Conservation (phyloP, 2,888 invertebrate species). For the Lacanobia wlatinum region DNA sequence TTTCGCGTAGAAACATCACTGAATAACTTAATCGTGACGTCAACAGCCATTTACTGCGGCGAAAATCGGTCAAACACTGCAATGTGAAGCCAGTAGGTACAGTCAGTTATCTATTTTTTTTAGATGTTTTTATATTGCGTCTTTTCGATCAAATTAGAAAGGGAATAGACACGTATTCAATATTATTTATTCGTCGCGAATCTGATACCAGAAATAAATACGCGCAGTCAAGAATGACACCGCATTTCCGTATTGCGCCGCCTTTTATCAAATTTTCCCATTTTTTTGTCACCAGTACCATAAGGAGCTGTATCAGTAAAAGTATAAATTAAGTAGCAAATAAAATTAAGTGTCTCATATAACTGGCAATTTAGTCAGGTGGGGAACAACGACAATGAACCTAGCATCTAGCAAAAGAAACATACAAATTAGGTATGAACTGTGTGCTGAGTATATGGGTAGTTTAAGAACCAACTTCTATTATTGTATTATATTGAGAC, state of each 20-base stretch:
- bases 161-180: neutral
- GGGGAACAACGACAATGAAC: slow-evolving; percentile 9
- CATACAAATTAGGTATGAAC: slow-evolving; percentile 22
- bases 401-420: slow-evolving; percentile 12
- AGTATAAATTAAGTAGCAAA: slow-evolving; percentile 25
- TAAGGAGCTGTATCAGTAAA: neutral
- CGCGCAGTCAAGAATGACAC: neutral
- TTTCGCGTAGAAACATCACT: slow-evolving; percentile 1
- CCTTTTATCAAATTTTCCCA: neutral
- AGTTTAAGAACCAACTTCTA: slow-evolving; percentile 22
- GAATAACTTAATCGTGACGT: slow-evolving; percentile 45
- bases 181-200: neutral
- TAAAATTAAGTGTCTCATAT: slow-evolving; percentile 30
- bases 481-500: slow-evolving; percentile 26
- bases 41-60: slow-evolving; percentile 4
- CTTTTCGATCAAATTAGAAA: slow-evolving; percentile 5
- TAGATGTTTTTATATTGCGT: neutral
- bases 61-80: slow-evolving; percentile 17
- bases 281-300: slow-evolving; percentile 14
- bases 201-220: neutral
- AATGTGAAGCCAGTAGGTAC: neutral
- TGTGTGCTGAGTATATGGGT: slow-evolving; percentile 42
- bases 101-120: neutral
- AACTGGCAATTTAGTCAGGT: slow-evolving; percentile 24
- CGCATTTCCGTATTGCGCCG: neutral